Evolutionary conservation across 2,888 invertebrate genomes (phyloP), one percentile per base, ranked within the genome.

Genomic region (Lathronympha strigana): DNA sequence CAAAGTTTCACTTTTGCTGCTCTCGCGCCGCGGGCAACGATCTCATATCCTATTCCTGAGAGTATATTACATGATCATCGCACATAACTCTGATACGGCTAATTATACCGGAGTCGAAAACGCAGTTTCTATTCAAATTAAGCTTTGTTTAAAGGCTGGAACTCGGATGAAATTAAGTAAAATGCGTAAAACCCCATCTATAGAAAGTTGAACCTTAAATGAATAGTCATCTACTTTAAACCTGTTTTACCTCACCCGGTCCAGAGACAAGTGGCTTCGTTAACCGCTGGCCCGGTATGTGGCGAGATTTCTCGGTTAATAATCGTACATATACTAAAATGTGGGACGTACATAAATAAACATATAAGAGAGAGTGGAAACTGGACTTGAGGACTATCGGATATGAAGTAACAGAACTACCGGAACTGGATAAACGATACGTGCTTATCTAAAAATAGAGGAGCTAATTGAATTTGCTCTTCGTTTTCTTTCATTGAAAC

Each of bases 151-250:
- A 19, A 58, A 58, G 51, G 51, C 53, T 58, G 50, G 31, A 38
- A 38, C 47, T 47, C 38, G 28, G 66, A 57, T 51, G 61, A 57
- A 66, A 58, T 62, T 58, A 50, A 19, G 50, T 53, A 43, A 62
- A 66, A 62, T 57, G 43, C 60, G 68, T 67, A 61, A 69, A 69
- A 67, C 67, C 55, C 63, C 74, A 76, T 79, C 76, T 76, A 79
- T 86, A 87, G 87, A 87, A 87, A 87, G 86, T 76, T 71, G 73
- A 74, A 75, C 75, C 76, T 80, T 79, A 72, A 78, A 79, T 79
- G 74, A 77, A 76, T 76, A 66, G 66, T 66, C 66, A 73, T 79
- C 77, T 74, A 75, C 74, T 77, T 72, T 72, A 77, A 86, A 86
- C 86, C 84, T 76, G 86, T 86, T 82, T 77, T 71, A 67, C 75